Evolutionary conservation across 2,797 vertebrate genomes (phyloP).

Genomic region (Coranthus polyacanthus): DNA sequence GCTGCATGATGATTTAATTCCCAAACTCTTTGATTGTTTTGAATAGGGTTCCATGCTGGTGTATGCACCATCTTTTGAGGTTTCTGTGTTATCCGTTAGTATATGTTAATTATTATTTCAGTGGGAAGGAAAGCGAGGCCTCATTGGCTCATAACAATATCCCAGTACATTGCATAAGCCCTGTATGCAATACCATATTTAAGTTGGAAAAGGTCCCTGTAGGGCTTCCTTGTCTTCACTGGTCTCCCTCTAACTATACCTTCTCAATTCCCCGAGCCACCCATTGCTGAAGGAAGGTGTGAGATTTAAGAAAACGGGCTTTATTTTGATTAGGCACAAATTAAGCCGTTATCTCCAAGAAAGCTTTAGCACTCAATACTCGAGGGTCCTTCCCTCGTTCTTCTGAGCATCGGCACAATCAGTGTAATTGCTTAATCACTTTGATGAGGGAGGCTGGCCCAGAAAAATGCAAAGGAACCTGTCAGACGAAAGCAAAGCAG

Average conservation of each 20-base stretch:
- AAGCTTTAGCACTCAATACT: conserved; percentile 77
- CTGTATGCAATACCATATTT: background rate
- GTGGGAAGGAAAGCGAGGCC: background rate
- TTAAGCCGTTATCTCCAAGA: conserved; percentile 79
- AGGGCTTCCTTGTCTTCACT: background rate
- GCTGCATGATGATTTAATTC: conserved; percentile 50
- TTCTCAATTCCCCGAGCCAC: conserved; percentile 38
- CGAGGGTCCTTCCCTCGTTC: conserved; percentile 68
- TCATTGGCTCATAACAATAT: conserved; percentile 1
- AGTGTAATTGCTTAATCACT: conserved; percentile 83
- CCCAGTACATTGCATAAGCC: background rate
- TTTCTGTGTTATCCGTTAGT: background rate
- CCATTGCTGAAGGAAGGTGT: conserved; percentile 31
- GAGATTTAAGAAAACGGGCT: conserved; percentile 51
- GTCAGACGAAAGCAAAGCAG: conserved; percentile 60
- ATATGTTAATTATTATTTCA: conserved; percentile 37
- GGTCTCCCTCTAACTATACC: conserved; percentile 12
- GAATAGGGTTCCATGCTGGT: conserved; percentile 18
- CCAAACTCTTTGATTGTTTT: conserved; percentile 56
- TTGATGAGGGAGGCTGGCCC: conserved; percentile 79
- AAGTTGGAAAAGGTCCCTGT: conserved; percentile 19
- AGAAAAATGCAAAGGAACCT: conserved; percentile 68
- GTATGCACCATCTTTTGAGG: conserved; percentile 16
- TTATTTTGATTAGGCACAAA: conserved; percentile 79
- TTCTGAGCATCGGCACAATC: conserved; percentile 76